phyloP scores from a whole-genome alignment of 2,797 vertebrate genomes.

The Enteromius unitaeniatus region DNA sequence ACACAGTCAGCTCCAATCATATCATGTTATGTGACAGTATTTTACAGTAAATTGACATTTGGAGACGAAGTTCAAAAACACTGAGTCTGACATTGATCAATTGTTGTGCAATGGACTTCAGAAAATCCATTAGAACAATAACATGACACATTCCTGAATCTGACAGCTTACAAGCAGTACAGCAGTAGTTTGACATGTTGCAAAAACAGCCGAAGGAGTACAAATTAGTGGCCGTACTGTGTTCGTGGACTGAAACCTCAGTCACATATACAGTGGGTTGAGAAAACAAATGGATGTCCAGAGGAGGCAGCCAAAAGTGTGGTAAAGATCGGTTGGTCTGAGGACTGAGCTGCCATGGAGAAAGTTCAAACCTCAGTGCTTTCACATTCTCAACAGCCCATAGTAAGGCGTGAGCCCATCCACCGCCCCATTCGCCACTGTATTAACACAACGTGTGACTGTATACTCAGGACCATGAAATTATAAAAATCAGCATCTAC shows the following conservation, averaged over 20 bases:
- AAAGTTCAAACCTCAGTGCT: conserved; percentile 52
- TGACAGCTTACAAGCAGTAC: conserved; percentile 32
- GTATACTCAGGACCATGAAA: conserved; percentile 46
- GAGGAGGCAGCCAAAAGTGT: conserved; percentile 55
- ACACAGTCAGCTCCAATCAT: conserved; percentile 15
- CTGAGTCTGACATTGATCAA: conserved; percentile 4
- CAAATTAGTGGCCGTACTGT: conserved; percentile 56
- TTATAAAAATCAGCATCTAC: conserved; percentile 57
- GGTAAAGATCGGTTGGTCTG: conserved; percentile 51
- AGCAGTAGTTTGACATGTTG: conserved; percentile 12
- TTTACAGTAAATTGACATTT: conserved; percentile 25
- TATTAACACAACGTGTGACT: conserved; percentile 52
- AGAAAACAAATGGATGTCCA: conserved; percentile 57
- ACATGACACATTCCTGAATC: conserved; percentile 5
- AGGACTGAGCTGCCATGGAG: conserved; percentile 29
- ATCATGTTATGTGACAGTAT: conserved; percentile 23
- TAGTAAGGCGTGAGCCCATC: conserved; percentile 16
- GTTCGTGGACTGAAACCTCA: conserved; percentile 57
- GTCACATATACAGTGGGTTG: conserved; percentile 55
- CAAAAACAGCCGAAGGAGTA: conserved; percentile 46
- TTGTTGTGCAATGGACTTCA: not conserved
- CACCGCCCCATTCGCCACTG: conserved; percentile 37
- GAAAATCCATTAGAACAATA: conserved; percentile 18
- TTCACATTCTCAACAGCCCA: conserved; percentile 47
- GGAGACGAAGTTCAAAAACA: conserved; percentile 19